Evolutionary conservation across 2,797 vertebrate genomes (phyloP), one percentile per base, ranked within the genome.

Genomic region (Labroides dimidiatus): DNA sequence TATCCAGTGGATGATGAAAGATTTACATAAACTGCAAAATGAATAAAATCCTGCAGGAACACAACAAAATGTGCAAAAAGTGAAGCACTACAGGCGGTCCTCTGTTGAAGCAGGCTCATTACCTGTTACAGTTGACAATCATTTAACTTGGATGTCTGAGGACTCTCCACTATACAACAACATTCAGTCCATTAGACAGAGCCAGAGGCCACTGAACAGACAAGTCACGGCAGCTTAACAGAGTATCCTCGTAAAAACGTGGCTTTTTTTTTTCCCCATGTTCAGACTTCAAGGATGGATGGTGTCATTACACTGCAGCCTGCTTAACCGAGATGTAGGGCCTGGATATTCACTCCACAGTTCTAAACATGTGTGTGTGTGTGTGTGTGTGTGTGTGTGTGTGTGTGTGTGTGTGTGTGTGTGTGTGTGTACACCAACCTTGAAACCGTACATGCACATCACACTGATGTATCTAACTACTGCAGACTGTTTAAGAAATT

Each of bases 401-500:
- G 47, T 49, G 4, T 16, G 12, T 23, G 48, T 24, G 52, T 27
- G 19, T 19, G 48, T 16, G 39, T 44, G 37, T 54, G 50, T 33
- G 20, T 24, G 55, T 45, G 57, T 62, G 61, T 49, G 27, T 16
- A 20, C 23, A 47, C n/a, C 70, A 69, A 75, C 67, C 44, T 72
- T 67, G 41, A 33, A 55, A 13, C 12, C 33, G 21, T 53, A 27
- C n/a, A 9, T 50, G 54, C 58, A 50, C n/a, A 76, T 54, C 8
- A 9, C n/a, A 13, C 4, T 78, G 79, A 68, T 69, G 74, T 86
- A 72, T 74, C 65, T 39, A 72, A 55, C 69, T 56, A 51, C 57
- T 68, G 63, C 64, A 77, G 55, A 63, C 62, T 59, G 33, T 70
- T 81, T 39, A 73, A 79, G 64, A 80, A 79, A 72, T 82, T 75